These are phyloP conservation scores for Sphaerophoria rueppellii DNA, from an alignment of 2,888 invertebrate species.

Conservation along the genomic window DNA sequence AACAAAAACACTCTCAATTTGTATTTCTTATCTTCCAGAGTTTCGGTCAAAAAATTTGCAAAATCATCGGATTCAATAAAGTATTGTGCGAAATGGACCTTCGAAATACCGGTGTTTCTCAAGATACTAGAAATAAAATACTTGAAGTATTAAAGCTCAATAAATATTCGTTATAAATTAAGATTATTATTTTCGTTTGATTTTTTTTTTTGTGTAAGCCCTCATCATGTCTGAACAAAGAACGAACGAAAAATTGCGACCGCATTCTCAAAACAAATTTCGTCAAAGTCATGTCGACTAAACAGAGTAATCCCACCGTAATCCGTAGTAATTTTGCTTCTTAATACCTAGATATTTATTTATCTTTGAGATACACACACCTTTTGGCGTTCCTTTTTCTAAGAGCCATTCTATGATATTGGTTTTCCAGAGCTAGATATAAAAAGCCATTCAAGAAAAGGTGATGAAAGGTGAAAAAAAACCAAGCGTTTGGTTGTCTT, in stretches of 20 bases:
- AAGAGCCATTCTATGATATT: conserved; percentile 59
- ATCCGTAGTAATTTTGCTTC: conserved; percentile 78
- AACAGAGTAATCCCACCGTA: conserved; percentile 76
- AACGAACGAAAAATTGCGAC: not conserved
- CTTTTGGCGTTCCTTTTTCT: conserved; percentile 26
- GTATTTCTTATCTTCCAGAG: conserved; percentile 72
- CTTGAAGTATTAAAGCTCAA: conserved; percentile 75
- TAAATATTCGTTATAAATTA: conserved; percentile 39
- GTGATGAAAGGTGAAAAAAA: conserved; percentile 51
- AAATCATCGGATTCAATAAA: conserved; percentile 79
- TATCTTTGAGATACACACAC: conserved; percentile 71
- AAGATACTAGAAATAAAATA: conserved; percentile 77
- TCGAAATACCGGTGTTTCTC: conserved; percentile 79
- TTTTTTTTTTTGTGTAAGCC: not conserved
- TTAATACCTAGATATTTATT: conserved; percentile 73
- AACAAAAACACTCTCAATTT: not conserved
- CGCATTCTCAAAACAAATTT: conserved; percentile 65
- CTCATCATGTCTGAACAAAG: not conserved
- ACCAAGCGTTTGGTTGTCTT: conserved; percentile 33
- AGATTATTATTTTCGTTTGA: not conserved
- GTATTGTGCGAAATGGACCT: conserved; percentile 77
- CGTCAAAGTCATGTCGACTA: conserved; percentile 80
- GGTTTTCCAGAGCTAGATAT: conserved; percentile 46
- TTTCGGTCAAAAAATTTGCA: conserved; percentile 79
- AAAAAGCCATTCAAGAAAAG: conserved; percentile 50